These are phyloP conservation scores for Cephus pulcher DNA, from an alignment of 2,888 invertebrate genomes.

Conservation along the genomic window DNA sequence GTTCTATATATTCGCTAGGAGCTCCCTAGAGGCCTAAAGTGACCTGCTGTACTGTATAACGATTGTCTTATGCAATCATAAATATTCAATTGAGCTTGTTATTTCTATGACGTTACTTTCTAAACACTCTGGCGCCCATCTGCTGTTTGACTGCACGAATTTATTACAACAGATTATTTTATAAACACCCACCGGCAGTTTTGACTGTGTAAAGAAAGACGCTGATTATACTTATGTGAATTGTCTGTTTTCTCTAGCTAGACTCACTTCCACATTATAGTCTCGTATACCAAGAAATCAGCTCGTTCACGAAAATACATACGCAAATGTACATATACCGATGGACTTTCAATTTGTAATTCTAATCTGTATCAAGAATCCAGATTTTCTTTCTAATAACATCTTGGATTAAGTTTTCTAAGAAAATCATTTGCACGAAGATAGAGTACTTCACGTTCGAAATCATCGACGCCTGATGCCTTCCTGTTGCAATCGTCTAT, in stretches of 20 bases:
- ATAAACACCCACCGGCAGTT: background rate
- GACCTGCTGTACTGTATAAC: background rate
- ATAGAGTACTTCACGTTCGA: background rate
- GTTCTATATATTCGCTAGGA: background rate
- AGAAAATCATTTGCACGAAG: background rate
- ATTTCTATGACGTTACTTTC: background rate
- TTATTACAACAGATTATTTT: background rate
- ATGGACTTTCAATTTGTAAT: background rate
- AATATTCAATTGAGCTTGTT: background rate
- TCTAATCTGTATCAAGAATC: background rate
- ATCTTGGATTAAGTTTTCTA: background rate
- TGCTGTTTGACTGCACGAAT: background rate
- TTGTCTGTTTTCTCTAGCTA: background rate
- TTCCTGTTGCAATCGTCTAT: background rate
- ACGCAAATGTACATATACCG: background rate
- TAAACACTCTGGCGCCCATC: background rate
- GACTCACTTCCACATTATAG: background rate
- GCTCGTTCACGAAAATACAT: background rate
- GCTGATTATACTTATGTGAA: background rate
- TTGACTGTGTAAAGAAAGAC: background rate
- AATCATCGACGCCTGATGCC: background rate
- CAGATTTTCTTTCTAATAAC: background rate
- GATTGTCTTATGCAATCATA: background rate
- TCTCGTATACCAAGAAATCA: background rate
- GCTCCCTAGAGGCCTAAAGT: background rate